Evolutionary conservation across 2,113 vertebrate species (phyloP), one percentile per base, ranked within the genome.

Genomic region (Elephas maximus): DNA sequence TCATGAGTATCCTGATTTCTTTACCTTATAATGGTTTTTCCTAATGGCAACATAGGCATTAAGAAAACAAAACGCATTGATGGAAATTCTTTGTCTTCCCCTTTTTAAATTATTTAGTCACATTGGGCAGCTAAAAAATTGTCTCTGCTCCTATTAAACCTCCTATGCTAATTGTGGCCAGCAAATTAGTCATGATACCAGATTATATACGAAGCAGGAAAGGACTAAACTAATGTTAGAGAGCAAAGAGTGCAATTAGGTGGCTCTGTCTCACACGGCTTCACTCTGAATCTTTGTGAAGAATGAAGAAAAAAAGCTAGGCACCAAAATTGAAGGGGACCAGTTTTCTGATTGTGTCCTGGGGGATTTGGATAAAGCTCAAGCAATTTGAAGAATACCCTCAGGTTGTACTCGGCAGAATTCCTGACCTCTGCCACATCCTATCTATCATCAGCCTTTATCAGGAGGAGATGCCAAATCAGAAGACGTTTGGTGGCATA

Each of bases 121-220:
- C 79, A 92, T 26, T 67, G 97, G 92, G 95, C 92, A 97, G 96
- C 96, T 98, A 97, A 97, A 95, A 98, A 98, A 98, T 93, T 97
- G 96, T 97, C 69, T 98, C 90, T 95, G 94, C 97, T 78, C 30
- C 11, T 14, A 57, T 71, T 97, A 96, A 98, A 98, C 74, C 88
- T 96, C 97, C 97, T 93, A 93, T 98, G 98, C 93, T 98, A 99
- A 98, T 98, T 96, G 98, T 96, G 97, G 97, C 83, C 93, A 92
- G 96, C 90, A 98, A 98, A 98, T 98, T 97, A 98, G 96, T 96
- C 97, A 99, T 98, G 97, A 98, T 98, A 98, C 98, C 77, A 98
- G 98, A 98, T 98, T 97, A 97, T 95, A 96, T 88, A 37, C 37
- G 97, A 96, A 97, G 93, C 95, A 83, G 95, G 86, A 91, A 98